Conservation (phyloP, 1,140 invertebrate species). For the Lepidotrigona ventralis region DNA sequence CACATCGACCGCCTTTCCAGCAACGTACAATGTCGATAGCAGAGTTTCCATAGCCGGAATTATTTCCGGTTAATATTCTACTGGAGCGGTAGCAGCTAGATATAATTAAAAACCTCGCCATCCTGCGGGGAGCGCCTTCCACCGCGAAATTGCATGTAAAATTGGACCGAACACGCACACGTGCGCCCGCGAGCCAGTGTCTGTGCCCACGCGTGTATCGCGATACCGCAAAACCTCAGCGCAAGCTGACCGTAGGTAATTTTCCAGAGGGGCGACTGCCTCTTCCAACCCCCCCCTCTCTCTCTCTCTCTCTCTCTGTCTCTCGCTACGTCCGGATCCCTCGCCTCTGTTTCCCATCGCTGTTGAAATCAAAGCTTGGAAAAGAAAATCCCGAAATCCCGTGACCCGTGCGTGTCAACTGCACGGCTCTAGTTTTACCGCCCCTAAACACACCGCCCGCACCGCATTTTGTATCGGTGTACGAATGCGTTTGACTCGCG, state of each 20-base stretch:
- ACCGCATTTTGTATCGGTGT: conserved; percentile 20
- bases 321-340: background rate
- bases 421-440: conserved; percentile 58
- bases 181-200: conserved; percentile 4
- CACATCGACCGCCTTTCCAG: conserved; percentile 24
- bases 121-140: conserved; percentile 46
- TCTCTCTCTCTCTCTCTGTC: background rate
- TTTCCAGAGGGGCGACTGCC: conserved; percentile 43
- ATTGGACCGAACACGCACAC: conserved; percentile 58
- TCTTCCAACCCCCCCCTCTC: background rate
- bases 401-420: conserved; percentile 58
- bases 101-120: conserved; percentile 66
- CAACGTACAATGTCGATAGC: conserved; percentile 58
- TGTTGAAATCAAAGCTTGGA: conserved; percentile 34
- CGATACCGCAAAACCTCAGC: conserved; percentile 65
- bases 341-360: background rate
- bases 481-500: conserved; percentile 38
- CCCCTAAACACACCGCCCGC: background rate
- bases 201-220: conserved; percentile 45
- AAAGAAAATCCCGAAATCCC: conserved; percentile 55
- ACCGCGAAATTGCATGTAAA: conserved; percentile 67
- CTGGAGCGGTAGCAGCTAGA: conserved; percentile 48
- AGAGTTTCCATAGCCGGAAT: conserved; percentile 46
- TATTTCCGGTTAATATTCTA: conserved; percentile 66
- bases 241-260: conserved; percentile 56